Conservation (phyloP, 2,797 vertebrate species). For the Enteromius argenteus region DNA sequence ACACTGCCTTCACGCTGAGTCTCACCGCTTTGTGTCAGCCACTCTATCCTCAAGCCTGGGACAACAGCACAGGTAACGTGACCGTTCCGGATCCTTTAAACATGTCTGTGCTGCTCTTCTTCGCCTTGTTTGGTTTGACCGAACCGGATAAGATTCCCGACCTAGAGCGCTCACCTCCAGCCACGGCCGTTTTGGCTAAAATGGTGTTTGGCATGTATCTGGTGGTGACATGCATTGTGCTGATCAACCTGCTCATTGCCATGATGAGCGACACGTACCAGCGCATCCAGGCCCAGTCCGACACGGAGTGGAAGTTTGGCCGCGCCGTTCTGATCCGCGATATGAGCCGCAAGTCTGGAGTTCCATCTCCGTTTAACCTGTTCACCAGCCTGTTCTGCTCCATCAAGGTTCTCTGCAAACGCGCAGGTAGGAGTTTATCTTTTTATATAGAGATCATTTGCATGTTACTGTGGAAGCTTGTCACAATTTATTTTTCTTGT, state of each 20-base stretch:
- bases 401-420: slow-evolving; percentile 67
- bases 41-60: slow-evolving; percentile 52
- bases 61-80: slow-evolving; percentile 11
- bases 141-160: slow-evolving; percentile 64
- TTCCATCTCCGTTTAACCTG: slow-evolving; percentile 72
- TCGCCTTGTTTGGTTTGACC: slow-evolving; percentile 70
- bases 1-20: slow-evolving; percentile 71
- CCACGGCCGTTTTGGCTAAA: slow-evolving; percentile 58
- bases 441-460: background rate
- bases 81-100: slow-evolving; percentile 51
- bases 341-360: slow-evolving; percentile 71
- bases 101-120: slow-evolving; percentile 70
- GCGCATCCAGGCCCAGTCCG: slow-evolving; percentile 73
- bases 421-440: slow-evolving; percentile 61
- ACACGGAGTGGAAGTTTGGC: slow-evolving; percentile 75
- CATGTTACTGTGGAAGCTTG: background rate
- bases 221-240: slow-evolving; percentile 71
- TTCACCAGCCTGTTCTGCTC: slow-evolving; percentile 70
- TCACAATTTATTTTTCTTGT: no score
- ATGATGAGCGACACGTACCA: slow-evolving; percentile 78
- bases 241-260: slow-evolving; percentile 75
- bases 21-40: slow-evolving; percentile 71
- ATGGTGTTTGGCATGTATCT: slow-evolving; percentile 72
- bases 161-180: slow-evolving; percentile 56
- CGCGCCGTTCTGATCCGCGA: slow-evolving; percentile 72